Percentiles rank a stretch among this genome's conserved stretches.
phyloP scores from a whole-genome alignment of 2,113 vertebrate genomes.

The Anolis carolinensis region DNA sequence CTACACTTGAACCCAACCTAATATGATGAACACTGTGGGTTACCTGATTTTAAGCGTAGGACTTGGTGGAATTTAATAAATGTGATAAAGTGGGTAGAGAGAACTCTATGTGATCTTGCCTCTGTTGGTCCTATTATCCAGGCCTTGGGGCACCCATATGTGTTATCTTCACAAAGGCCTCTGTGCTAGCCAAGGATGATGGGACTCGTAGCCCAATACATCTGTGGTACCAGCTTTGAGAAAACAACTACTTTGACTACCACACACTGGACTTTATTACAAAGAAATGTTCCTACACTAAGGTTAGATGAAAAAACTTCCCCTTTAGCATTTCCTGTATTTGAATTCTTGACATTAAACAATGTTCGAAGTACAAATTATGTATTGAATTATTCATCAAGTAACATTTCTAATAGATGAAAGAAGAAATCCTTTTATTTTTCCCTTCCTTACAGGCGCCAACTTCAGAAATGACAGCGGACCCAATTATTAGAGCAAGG shows the following conservation, averaged over 20 bases:
- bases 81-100: no score
- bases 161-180: background rate
- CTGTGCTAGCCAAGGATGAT: background rate
- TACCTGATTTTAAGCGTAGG: no score
- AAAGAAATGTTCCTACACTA: background rate
- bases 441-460: background rate
- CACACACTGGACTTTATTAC: background rate
- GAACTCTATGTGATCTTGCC: no score
- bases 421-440: constrained; percentile 38
- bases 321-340: background rate
- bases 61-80: no score
- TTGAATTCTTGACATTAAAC: constrained; percentile 31
- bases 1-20: no score
- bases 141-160: no score
- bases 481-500: constrained; percentile 19
- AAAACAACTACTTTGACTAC: background rate
- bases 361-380: constrained; percentile 1
- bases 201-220: background rate
- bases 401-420: background rate
- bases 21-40: no score
- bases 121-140: background rate
- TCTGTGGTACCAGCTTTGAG: background rate
- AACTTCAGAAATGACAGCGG: constrained; percentile 40
- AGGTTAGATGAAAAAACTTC: constrained; percentile 13
- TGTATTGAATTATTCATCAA: constrained; percentile 28